phyloP scores from a whole-genome alignment of 2,113 vertebrate genomes.

The Narcine bancroftii region DNA sequence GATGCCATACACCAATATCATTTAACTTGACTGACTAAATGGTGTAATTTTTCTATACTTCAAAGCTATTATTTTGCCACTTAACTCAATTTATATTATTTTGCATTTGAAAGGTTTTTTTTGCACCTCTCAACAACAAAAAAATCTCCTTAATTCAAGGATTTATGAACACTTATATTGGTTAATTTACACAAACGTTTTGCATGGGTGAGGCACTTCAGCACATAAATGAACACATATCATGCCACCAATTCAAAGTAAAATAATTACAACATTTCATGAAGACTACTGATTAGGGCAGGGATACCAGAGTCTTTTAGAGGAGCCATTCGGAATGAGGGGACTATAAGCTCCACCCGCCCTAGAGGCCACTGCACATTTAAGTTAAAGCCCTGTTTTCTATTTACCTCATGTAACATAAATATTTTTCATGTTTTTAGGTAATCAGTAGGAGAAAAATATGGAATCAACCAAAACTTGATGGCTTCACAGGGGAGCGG shows the following conservation, averaged over 20 bases:
- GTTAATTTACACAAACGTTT: background rate
- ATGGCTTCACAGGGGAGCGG: too few species aligned
- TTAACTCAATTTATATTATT: background rate
- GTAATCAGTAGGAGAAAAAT: too few species aligned
- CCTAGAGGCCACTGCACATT: too few species aligned
- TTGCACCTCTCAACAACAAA: background rate
- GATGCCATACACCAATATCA: background rate
- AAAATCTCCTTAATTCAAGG: background rate
- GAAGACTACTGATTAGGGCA: background rate
- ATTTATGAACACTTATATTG: background rate
- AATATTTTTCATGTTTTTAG: too few species aligned
- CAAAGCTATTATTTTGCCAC: background rate
- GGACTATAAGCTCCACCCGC: too few species aligned
- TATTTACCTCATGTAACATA: too few species aligned
- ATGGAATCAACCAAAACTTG: too few species aligned
- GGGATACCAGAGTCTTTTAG: background rate
- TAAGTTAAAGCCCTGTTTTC: too few species aligned
- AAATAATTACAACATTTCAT: background rate
- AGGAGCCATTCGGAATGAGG: too few species aligned
- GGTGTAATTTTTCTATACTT: background rate
- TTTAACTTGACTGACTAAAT: background rate
- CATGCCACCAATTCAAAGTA: background rate
- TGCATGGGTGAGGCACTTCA: background rate
- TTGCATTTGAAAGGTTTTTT: background rate
- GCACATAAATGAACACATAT: background rate